Evolutionary conservation across 2,888 invertebrate genomes (phyloP).

Genomic region (Dascillus cervinus): DNA sequence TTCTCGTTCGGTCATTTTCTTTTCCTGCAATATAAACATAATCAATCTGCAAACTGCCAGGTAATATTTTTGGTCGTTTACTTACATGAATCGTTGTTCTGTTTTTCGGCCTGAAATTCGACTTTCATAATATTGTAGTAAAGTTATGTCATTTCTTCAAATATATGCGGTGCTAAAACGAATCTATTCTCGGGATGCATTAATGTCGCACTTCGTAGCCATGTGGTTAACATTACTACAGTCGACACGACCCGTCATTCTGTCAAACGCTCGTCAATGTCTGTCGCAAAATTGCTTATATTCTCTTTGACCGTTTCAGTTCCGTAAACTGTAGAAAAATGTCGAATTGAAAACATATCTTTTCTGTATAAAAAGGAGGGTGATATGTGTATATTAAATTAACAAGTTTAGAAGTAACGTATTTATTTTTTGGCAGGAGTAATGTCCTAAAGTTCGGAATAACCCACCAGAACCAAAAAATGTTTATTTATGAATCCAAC

Average conservation of each 20-base stretch:
- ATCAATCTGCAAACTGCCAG: no score
- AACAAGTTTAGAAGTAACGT: conserved; percentile 5
- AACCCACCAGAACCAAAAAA: conserved; percentile 10
- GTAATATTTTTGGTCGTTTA: no score
- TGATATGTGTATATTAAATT: neutral
- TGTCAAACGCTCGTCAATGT: neutral
- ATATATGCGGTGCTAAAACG: conserved; percentile 11
- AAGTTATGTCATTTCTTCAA: conserved; percentile 15
- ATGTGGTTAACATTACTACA: conserved; percentile 14
- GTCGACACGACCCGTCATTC: conserved; percentile 5
- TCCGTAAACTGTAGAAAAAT: no score
- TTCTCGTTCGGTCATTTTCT: no score
- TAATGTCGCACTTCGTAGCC: conserved; percentile 16
- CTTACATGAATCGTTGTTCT: no score
- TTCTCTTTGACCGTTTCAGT: no score
- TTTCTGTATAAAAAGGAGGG: no score
- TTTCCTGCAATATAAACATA: no score
- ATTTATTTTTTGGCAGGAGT: conserved; percentile 13
- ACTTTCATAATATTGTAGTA: no score
- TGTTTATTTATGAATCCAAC: conserved; percentile 14
- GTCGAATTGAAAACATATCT: no score
- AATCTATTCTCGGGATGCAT: conserved; percentile 17
- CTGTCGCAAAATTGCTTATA: neutral
- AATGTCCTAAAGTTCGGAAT: conserved; percentile 12
- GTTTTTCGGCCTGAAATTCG: no score